Evolutionary conservation across 2,797 vertebrate genomes (phyloP).

Genomic region (Tadarida brasiliensis): DNA sequence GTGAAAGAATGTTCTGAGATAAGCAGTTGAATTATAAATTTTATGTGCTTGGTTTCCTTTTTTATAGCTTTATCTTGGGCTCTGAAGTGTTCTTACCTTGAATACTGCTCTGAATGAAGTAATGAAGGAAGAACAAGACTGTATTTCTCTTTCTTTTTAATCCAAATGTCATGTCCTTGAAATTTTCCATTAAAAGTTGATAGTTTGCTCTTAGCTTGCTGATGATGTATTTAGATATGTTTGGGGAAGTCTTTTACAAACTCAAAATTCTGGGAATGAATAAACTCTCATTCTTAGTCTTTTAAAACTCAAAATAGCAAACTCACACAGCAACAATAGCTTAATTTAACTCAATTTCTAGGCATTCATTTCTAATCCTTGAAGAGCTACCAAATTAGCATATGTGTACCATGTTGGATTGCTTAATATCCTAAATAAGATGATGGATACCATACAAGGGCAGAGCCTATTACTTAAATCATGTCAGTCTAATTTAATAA

Average conservation of each 20-base stretch:
- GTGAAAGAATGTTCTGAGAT: not conserved
- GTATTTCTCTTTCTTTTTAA: not conserved
- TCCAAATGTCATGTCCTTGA: constrained; percentile 43
- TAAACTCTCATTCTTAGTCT: not conserved
- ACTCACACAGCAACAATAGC: not conserved
- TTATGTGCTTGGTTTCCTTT: not conserved
- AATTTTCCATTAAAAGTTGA: not conserved
- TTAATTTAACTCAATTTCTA: not conserved
- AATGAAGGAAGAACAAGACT: constrained; percentile 6
- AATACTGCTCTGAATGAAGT: constrained; percentile 3
- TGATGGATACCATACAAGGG: not conserved
- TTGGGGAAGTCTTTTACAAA: constrained; percentile 50
- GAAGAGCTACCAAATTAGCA: not conserved
- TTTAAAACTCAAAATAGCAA: not conserved
- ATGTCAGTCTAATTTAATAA: not conserved
- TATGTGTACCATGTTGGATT: not conserved
- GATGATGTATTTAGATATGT: constrained; percentile 9
- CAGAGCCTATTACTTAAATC: not conserved
- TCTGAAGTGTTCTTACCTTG: not conserved
- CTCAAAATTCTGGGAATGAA: constrained; percentile 11
- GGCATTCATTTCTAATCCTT: not conserved
- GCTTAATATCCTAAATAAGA: not conserved
- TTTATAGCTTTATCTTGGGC: not conserved
- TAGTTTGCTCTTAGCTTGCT: not conserved
- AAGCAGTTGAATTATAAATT: constrained; percentile 32